Base-by-base conservation (phyloP, 2,888 invertebrate genomes). In the Nomada fucata region DNA sequence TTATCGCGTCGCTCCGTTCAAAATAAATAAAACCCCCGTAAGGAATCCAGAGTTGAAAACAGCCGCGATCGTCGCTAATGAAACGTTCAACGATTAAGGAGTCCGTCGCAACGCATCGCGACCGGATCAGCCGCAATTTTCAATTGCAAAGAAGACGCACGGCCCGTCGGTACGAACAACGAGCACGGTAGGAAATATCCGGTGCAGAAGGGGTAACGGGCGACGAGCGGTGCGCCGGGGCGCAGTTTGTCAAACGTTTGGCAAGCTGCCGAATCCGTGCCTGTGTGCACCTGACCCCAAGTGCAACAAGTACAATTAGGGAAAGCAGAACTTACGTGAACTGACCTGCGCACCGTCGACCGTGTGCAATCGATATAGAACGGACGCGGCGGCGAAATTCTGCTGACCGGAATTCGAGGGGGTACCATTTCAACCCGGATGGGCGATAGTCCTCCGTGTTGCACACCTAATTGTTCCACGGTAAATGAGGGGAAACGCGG, bases 271-370 rank as follows among this genome's bases (percentile, higher is more conserved):
- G 87, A 79, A 86, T 73, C 76, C 84, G 79, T 79, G 70, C 53
- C 61, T 76, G 78, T 75, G 78, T 86, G 86, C 85, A 83, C 79
- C 84, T 83, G 88, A 85, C 83, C 84, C 83, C 70, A 76, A 87
- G 87, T 85, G 91, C 91, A 91, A 91, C 91, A 91, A 91, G 91
- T 91, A 89, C 88, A 90, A 91, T 90, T 89, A 90, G 89, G 90
- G 85, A 87, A 85, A 88, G 86, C 82, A 77, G 86, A 86, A 88
- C 86, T 88, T 85, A 85, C 69, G 76, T 60, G 85, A 76, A 87
- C 86, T 90, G 86, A 89, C 89, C 87, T 88, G 87, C 83, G 88
- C 88, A 72, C 64, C 71, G 65, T 68, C 82, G 72, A 52, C 57
- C 42, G 55, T 15, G n/a, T 29, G 68, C 67, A 84, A 88, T 89